Percentiles rank a stretch among this genome's conserved stretches.
Evolutionary conservation across 2,797 vertebrate species (phyloP).

Genomic region (Natrix natrix): DNA sequence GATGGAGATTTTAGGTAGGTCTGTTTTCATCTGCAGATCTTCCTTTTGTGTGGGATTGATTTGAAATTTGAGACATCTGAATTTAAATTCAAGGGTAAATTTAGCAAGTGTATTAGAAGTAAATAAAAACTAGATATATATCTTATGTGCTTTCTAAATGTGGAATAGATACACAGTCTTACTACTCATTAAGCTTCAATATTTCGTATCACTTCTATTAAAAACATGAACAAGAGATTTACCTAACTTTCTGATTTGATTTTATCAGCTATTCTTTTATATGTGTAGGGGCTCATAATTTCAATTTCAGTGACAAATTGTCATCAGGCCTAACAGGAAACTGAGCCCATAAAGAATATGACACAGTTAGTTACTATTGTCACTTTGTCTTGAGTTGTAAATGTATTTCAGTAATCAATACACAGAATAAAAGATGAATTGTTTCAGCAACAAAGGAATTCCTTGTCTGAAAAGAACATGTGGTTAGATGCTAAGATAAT

Average conservation of each 20-base stretch:
- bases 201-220: constrained; percentile 11
- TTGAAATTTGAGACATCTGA: background rate
- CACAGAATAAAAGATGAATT: background rate
- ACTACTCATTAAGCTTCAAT: constrained; percentile 23
- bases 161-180: constrained; percentile 16
- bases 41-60: background rate
- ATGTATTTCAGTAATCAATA: too few relatives aligned
- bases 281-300: background rate
- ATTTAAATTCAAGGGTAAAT: background rate
- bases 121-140: background rate
- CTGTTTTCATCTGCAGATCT: background rate
- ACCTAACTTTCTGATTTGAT: constrained; percentile 11
- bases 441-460: background rate
- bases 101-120: background rate
- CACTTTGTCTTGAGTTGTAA: background rate
- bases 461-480: background rate
- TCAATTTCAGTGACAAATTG: constrained; percentile 1
- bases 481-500: background rate
- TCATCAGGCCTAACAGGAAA: background rate
- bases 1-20: background rate
- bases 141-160: constrained; percentile 11
- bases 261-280: constrained; percentile 10
- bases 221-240: background rate
- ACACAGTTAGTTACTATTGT: background rate
- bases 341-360: background rate